These are phyloP conservation scores for Mylabris phalerata DNA, from an alignment of 1,140 invertebrate genomes.

Conservation along the genomic window DNA sequence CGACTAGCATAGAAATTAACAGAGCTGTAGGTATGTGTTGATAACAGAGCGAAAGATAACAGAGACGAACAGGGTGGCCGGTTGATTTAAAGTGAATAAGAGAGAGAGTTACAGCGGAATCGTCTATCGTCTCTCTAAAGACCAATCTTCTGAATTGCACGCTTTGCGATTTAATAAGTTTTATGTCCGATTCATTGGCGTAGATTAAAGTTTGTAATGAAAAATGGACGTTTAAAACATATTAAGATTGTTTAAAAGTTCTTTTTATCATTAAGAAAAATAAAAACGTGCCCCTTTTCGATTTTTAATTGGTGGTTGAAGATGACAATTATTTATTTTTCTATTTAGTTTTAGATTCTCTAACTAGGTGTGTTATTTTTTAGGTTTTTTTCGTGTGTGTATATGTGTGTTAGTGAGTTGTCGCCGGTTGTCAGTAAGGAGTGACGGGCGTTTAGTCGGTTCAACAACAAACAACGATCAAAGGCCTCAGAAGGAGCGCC, in stretches of 20 bases:
- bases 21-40: too few relatives aligned
- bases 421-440: constrained; percentile 15
- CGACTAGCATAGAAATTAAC: constrained; percentile 33
- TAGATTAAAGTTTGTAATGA: constrained; percentile 34
- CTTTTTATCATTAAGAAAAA: background rate
- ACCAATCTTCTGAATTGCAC: constrained; percentile 30
- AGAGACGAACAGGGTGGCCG: too few relatives aligned
- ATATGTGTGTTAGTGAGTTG: too few relatives aligned
- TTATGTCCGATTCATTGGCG: constrained; percentile 33
- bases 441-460: constrained; percentile 17
- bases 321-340: too few relatives aligned
- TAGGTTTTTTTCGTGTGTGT: too few relatives aligned
- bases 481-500: constrained; percentile 24
- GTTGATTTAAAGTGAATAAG: too few relatives aligned
- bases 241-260: constrained; percentile 16
- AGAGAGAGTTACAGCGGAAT: constrained; percentile 15
- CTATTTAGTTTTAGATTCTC: too few relatives aligned
- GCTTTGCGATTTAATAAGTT: constrained; percentile 34
- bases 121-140: constrained; percentile 29
- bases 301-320: background rate
- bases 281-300: background rate
- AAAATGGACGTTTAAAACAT: constrained; percentile 31
- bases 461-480: constrained; percentile 24
- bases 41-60: too few relatives aligned
- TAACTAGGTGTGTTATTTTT: too few relatives aligned